Percentiles rank a stretch among this genome's conserved stretches.
Evolutionary conservation across 2,888 invertebrate genomes (phyloP).

Genomic region (Laspeyria flexula): DNA sequence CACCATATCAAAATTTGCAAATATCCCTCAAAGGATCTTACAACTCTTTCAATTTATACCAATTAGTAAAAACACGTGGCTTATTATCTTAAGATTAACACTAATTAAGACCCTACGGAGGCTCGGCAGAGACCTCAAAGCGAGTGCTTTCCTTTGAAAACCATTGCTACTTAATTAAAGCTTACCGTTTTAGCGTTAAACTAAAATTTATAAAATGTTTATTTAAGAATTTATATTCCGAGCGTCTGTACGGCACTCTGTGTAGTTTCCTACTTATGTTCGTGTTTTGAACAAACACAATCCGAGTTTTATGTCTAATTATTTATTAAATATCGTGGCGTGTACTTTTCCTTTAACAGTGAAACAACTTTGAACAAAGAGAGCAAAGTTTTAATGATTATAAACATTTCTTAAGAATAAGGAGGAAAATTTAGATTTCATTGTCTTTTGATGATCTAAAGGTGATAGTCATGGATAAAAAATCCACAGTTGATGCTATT

Average conservation of each 20-base stretch:
- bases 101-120: conserved; percentile 76
- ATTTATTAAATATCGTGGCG: conserved; percentile 30
- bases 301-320: conserved; percentile 26
- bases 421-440: conserved; percentile 20
- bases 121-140: conserved; percentile 69
- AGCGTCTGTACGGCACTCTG: conserved; percentile 28
- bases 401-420: conserved; percentile 26
- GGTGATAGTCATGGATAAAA: not conserved
- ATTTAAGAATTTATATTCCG: conserved; percentile 44
- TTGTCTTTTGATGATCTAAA: conserved; percentile 26
- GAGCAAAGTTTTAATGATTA: conserved; percentile 30
- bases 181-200: conserved; percentile 38
- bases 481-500: no score
- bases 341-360: conserved; percentile 21
- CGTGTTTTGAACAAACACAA: conserved; percentile 25
- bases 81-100: conserved; percentile 82
- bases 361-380: conserved; percentile 26
- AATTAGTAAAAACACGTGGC: conserved; percentile 77
- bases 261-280: conserved; percentile 18
- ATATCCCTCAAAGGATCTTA: conserved; percentile 40
- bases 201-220: conserved; percentile 46
- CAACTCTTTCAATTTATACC: conserved; percentile 65
- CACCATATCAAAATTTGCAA: conserved; percentile 21
- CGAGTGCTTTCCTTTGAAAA: conserved; percentile 71
- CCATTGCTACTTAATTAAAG: conserved; percentile 72